Evolutionary conservation across 2,113 vertebrate genomes (phyloP).

Genomic region (Pteropus alecto): DNA sequence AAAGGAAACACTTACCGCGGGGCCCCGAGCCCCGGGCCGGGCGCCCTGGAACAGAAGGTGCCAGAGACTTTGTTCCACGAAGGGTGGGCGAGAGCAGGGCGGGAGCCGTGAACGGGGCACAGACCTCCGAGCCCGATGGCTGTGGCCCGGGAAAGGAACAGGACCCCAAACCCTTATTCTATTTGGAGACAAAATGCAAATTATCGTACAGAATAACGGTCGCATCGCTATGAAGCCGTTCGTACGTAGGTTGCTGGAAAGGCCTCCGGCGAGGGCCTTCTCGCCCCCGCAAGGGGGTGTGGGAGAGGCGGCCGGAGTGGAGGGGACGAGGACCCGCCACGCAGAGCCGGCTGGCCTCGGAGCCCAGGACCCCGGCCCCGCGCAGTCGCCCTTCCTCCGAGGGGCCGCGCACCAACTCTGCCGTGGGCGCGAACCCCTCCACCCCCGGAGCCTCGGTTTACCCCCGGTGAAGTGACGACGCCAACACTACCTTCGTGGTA

Average conservation of each 20-base stretch:
- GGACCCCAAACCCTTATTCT: slow-evolving; percentile 37
- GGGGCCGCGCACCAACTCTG: too few relatives aligned
- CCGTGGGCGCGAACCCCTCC: too few relatives aligned
- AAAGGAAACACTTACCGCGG: not conserved
- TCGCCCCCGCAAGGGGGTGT: accelerated
- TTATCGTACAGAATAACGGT: not conserved
- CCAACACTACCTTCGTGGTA: not conserved
- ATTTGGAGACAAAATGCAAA: slow-evolving; percentile 26
- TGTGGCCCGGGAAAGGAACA: not conserved
- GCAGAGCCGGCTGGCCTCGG: too few relatives aligned
- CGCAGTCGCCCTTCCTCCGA: too few relatives aligned
- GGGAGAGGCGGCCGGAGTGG: not conserved
- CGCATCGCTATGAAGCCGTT: not conserved
- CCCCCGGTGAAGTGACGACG: not conserved
- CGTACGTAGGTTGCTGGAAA: accelerated
- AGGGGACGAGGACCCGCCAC: not conserved
- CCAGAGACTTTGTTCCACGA: too few relatives aligned
- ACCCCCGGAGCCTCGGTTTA: not conserved
- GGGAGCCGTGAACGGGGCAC: not conserved
- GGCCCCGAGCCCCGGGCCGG: not conserved
- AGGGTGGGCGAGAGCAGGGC: accelerated
- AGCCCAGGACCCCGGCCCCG: not conserved
- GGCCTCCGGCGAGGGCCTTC: not conserved
- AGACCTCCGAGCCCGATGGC: not conserved
- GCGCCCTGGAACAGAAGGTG: accelerated